A percentile compares a stretch with the other conserved stretches of the same genome.
phyloP scores from a whole-genome alignment of 2,888 invertebrate species.

The Yponomeuta malinellus region DNA sequence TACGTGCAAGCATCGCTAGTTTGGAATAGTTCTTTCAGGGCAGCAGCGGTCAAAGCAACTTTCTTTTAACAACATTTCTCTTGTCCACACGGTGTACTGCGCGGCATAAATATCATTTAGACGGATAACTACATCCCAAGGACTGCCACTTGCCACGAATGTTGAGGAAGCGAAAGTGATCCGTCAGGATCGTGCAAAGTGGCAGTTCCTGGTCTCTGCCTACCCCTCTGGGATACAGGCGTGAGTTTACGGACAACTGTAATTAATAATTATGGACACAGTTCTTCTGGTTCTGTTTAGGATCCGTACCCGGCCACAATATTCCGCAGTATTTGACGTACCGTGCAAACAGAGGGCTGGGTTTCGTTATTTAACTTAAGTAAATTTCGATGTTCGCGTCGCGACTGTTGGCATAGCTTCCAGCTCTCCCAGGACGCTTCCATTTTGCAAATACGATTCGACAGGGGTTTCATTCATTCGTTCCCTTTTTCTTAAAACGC shows the following conservation, averaged over 20 bases:
- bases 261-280: not conserved
- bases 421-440: constrained; percentile 32
- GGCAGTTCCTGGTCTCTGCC: too few relatives aligned
- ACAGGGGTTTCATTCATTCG: constrained; percentile 31
- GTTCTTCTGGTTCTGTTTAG: not conserved
- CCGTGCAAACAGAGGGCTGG: constrained; percentile 68
- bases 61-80: too few relatives aligned
- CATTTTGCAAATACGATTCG: constrained; percentile 42
- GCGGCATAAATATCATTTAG: too few relatives aligned
- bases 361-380: constrained; percentile 73
- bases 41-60: too few relatives aligned
- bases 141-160: too few relatives aligned
- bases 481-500: constrained; percentile 1
- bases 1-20: too few relatives aligned
- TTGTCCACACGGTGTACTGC: not conserved
- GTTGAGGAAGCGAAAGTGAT: too few relatives aligned
- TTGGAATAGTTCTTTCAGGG: too few relatives aligned
- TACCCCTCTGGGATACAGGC: too few relatives aligned
- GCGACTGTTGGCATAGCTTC: constrained; percentile 47
- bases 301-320: constrained; percentile 32
- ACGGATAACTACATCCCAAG: too few relatives aligned
- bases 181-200: too few relatives aligned
- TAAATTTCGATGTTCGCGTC: constrained; percentile 72
- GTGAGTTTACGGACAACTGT: too few relatives aligned
- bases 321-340: constrained; percentile 57